Conservation (phyloP, 2,888 invertebrate genomes). For the Penaeus monodon region DNA sequence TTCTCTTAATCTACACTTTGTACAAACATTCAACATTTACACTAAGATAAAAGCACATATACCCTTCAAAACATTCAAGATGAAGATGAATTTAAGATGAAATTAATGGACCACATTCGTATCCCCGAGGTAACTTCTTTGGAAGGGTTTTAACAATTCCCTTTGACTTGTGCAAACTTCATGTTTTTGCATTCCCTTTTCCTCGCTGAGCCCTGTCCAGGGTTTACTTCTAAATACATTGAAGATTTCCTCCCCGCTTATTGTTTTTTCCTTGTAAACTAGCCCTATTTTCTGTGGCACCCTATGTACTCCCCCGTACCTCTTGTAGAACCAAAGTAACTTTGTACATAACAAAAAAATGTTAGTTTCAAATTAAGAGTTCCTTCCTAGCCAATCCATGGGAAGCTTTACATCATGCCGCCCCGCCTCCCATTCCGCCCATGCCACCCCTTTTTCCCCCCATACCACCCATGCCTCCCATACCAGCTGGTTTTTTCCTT, state of each 20-base stretch:
- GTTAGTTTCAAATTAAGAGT: no score
- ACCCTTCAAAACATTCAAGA: conserved; percentile 13
- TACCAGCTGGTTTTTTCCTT: conserved; percentile 79
- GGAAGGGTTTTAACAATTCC: conserved; percentile 37
- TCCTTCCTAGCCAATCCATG: neutral
- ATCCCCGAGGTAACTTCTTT: neutral
- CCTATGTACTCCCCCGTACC: no score
- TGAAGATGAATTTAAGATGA: conserved; percentile 33
- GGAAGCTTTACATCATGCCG: conserved; percentile 26
- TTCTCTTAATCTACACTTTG: conserved; percentile 52
- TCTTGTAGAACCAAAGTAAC: no score
- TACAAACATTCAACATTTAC: conserved; percentile 49
- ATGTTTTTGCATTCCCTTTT: no score
- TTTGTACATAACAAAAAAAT: no score
- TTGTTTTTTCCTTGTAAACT: no score
- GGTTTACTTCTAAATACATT: no score
- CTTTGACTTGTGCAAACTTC: no score
- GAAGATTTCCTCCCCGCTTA: no score
- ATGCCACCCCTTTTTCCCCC: conserved; percentile 81
- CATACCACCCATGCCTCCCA: conserved; percentile 77
- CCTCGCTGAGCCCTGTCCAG: no score
- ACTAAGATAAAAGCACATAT: neutral
- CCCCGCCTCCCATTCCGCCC: conserved; percentile 82
- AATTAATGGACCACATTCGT: conserved; percentile 23
- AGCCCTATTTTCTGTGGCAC: no score